A percentile compares a stretch with the other conserved stretches of the same genome.
Conservation (phyloP, 2,888 invertebrate genomes). For the Xestia xanthographa region DNA sequence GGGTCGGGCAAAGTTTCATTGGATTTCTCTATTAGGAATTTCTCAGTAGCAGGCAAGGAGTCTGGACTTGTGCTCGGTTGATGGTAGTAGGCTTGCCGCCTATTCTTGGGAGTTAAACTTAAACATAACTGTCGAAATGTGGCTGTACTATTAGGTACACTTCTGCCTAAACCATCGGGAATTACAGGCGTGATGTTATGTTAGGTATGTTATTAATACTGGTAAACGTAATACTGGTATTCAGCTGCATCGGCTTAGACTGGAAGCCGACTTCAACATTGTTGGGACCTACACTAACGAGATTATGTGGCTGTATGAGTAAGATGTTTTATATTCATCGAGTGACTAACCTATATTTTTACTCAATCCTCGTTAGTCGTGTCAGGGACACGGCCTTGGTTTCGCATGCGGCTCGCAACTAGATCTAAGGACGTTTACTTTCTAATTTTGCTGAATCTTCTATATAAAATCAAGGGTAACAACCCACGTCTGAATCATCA, state of each 20-base stretch:
- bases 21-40: too few relatives aligned
- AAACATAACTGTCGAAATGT: too few relatives aligned
- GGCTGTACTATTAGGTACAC: too few relatives aligned
- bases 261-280: background rate
- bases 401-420: background rate
- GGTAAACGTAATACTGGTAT: background rate
- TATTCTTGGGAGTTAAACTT: too few relatives aligned
- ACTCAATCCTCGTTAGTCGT: background rate
- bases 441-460: background rate
- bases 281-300: background rate
- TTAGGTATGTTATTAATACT: background rate
- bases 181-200: too few relatives aligned
- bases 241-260: background rate
- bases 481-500: background rate
- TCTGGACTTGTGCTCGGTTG: too few relatives aligned
- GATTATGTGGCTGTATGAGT: background rate
- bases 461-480: background rate
- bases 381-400: background rate
- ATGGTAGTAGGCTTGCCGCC: too few relatives aligned
- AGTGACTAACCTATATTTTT: background rate
- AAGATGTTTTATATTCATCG: constrained; percentile 4
- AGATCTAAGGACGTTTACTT: background rate
- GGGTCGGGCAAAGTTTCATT: too few relatives aligned
- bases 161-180: too few relatives aligned
- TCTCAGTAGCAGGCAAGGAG: too few relatives aligned